A percentile compares a stretch with the other conserved stretches of the same genome.
These are phyloP conservation scores for Trichogramma evanescens DNA, from an alignment of 2,888 invertebrate species.

Conservation along the genomic window DNA sequence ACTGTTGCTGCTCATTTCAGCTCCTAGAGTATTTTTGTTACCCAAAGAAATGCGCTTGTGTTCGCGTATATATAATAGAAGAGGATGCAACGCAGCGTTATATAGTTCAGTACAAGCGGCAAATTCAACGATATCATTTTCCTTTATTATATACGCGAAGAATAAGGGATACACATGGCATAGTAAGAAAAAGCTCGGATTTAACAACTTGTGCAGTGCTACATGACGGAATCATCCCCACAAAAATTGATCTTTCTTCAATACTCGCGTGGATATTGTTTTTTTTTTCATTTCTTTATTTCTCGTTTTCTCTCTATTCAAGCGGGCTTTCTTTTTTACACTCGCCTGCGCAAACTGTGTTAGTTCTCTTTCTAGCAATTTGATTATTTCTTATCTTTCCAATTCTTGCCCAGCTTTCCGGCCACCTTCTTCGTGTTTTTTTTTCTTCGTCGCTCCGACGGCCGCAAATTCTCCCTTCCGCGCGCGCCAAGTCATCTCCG, in stretches of 20 bases:
- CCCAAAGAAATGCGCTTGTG: not conserved
- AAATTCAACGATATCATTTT: conserved; percentile 12
- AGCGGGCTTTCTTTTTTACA: not conserved
- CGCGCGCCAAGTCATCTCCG: not conserved
- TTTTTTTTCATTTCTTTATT: not conserved
- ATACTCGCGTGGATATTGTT: not conserved
- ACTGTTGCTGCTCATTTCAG: no score
- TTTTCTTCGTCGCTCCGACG: not conserved
- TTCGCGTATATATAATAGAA: not conserved
- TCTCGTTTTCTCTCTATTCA: not conserved
- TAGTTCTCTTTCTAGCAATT: conserved; percentile 8
- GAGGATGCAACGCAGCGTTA: conserved; percentile 9
- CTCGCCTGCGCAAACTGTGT: conserved; percentile 9
- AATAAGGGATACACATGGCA: no score
- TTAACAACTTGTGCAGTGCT: no score
- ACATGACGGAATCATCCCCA: conserved; percentile 16
- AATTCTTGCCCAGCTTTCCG: conserved; percentile 5
- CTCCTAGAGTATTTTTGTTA: no score
- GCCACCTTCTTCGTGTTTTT: not conserved
- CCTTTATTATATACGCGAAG: no score
- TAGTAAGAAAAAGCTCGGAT: no score
- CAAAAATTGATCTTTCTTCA: conserved; percentile 21
- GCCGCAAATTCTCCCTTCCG: not conserved
- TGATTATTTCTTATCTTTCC: conserved; percentile 19
- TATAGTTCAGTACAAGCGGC: conserved; percentile 13